Base-by-base conservation (phyloP, 1,140 invertebrate species). In the Dendrolimus punctatus region DNA sequence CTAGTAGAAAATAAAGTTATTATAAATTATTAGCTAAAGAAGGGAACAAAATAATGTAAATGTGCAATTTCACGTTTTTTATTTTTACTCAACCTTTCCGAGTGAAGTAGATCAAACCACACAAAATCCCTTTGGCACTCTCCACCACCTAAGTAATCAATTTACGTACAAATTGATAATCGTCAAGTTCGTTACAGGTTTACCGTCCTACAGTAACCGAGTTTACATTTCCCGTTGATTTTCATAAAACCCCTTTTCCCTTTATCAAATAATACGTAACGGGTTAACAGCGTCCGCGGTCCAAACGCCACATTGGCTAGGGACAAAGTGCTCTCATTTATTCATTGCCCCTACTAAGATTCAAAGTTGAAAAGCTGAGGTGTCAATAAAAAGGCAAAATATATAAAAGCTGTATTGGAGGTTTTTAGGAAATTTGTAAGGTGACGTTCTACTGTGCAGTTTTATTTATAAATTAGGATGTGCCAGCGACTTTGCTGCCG, bases 241-340 rank as follows among this genome's bases (percentile, higher is more conserved):
- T 66, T 66, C 57, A 60, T 64, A 66, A 68, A 63, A 61, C 65
- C 65, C 62, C 23, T 23, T 60, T 61, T 46, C 50, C 59, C 61
- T 59, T 71, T 72, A 72, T 72, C 60, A 47, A 66, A 72, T 72
- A 66, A 62, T 58, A 58, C 49, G 6, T 63, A 58, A 64, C 55
- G 57, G 62, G 57, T 51, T 64, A 64, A 60, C 48, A 51, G 57
- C 57, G 49, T 66, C 66, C 66, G 42, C 51, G 53, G 47, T 46
- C 10, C 51, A 37, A 40, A 9, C 38, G 43, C 40, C 38, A 38
- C 49, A 51, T 52, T 52, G 49, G 45, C 49, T 57, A 44, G 48
- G 55, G 43, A 51, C 10, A 9, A 49, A 46, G 49, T 56, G 44
- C 23, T 51, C 46, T 38, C 49, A 39, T 36, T 37, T 49, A 43